phyloP scores from a whole-genome alignment of 2,888 invertebrate genomes.

The Pomacea canaliculata region DNA sequence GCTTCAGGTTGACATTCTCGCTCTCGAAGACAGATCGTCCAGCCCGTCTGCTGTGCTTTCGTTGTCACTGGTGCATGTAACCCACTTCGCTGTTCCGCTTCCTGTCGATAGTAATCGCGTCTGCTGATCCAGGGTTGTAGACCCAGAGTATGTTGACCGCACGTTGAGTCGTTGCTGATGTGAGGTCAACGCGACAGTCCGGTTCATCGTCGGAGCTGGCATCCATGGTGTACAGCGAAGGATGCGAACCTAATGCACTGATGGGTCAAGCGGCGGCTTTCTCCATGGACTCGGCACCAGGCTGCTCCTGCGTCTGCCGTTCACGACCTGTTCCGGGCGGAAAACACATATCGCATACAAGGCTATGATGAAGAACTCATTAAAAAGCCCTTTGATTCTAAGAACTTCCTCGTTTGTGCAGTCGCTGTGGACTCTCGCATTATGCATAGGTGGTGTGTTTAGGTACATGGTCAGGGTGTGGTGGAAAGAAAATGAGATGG shows the following conservation, averaged over 20 bases:
- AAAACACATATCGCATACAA: too few relatives aligned
- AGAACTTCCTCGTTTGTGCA: too few relatives aligned
- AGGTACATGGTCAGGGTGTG: too few relatives aligned
- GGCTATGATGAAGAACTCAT: too few relatives aligned
- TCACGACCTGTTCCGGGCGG: constrained; percentile 27
- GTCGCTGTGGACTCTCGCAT: too few relatives aligned
- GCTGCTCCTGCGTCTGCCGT: constrained; percentile 50
- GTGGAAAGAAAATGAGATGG: too few relatives aligned
- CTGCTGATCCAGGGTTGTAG: constrained; percentile 25
- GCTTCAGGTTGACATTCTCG: constrained; percentile 4
- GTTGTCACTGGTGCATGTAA: constrained; percentile 19
- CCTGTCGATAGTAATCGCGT: constrained; percentile 21
- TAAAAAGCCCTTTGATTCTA: too few relatives aligned
- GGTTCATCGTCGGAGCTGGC: constrained; percentile 44
- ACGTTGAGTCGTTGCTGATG: constrained; percentile 22
- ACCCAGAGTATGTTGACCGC: constrained; percentile 20
- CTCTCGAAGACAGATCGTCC: constrained; percentile 28
- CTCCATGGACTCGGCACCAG: constrained; percentile 51
- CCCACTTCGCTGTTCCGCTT: constrained; percentile 15
- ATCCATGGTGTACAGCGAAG: constrained; percentile 41
- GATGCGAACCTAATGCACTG: constrained; percentile 51
- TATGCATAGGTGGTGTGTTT: too few relatives aligned
- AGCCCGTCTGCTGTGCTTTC: constrained; percentile 16
- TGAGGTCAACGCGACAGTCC: constrained; percentile 10
- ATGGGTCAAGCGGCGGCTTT: constrained; percentile 51